These are phyloP conservation scores for Dendrocopos noguchii DNA, from an alignment of 2,113 vertebrate species.

Conservation along the genomic window DNA sequence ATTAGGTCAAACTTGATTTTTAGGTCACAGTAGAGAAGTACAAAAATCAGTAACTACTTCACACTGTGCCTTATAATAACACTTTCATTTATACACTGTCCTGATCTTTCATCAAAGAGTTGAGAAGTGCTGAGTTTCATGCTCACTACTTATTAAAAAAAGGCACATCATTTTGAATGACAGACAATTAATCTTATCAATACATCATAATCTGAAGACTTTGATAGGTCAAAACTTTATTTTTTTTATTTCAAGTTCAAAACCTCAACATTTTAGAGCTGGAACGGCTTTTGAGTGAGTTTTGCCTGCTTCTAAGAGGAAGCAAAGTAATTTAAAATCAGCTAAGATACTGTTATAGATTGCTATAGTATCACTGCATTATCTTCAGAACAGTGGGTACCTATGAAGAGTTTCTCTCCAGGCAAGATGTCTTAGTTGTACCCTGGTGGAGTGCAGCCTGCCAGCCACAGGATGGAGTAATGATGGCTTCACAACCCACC, in stretches of 20 bases:
- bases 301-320: not conserved
- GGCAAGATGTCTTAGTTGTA: not conserved
- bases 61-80: not conserved
- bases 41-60: constrained; percentile 11
- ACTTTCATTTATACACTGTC: not conserved
- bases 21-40: not conserved
- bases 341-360: not conserved
- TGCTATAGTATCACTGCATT: not conserved
- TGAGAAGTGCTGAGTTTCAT: not conserved
- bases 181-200: not conserved
- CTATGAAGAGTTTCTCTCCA: not conserved
- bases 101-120: not conserved
- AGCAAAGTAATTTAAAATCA: not conserved
- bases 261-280: not conserved
- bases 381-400: not conserved
- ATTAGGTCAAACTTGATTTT: constrained; percentile 33
- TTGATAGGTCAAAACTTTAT: not conserved
- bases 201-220: not conserved
- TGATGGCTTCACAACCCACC: not conserved
- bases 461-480: not conserved
- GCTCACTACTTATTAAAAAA: not conserved
- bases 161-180: not conserved
- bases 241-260: not conserved
- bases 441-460: not conserved
- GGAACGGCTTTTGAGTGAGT: not conserved